Percentiles rank a stretch among this genome's conserved stretches.
Conservation (phyloP, 2,888 invertebrate genomes). For the Eristalis pertinax region DNA sequence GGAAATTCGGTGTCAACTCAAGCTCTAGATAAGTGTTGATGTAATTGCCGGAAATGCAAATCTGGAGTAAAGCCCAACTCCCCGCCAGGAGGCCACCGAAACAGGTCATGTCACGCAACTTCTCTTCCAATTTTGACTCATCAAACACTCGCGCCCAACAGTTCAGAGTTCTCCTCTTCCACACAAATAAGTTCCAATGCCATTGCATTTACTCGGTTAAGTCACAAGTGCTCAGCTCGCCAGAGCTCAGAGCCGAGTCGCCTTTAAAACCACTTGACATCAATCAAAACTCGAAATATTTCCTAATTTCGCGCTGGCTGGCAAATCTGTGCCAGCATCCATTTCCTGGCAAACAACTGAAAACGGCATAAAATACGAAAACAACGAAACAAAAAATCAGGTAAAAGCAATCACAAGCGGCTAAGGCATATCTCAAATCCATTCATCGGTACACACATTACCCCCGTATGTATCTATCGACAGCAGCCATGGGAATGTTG, state of each 20-base stretch:
- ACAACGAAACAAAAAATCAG: not conserved
- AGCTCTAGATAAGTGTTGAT: too few relatives aligned
- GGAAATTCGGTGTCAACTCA: too few relatives aligned
- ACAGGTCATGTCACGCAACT: too few relatives aligned
- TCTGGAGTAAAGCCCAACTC: too few relatives aligned
- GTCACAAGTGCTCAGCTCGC: not conserved
- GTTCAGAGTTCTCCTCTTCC: not conserved
- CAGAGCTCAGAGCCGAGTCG: not conserved
- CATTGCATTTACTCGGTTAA: slow-evolving; percentile 1
- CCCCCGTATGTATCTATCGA: slow-evolving; percentile 15
- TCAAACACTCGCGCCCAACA: too few relatives aligned
- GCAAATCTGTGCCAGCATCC: not conserved
- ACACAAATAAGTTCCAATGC: not conserved
- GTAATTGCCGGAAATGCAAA: too few relatives aligned
- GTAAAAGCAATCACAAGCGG: slow-evolving; percentile 21
- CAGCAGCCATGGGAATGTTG: slow-evolving; percentile 63
- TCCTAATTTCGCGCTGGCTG: slow-evolving; percentile 5
- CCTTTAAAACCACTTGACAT: not conserved
- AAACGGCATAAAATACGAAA: not conserved
- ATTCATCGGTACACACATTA: slow-evolving; percentile 36
- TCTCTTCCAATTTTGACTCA: too few relatives aligned
- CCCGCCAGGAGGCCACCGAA: too few relatives aligned
- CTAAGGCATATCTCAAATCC: slow-evolving; percentile 31
- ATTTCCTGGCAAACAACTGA: slow-evolving; percentile 22
- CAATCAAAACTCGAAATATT: slow-evolving; percentile 8